phyloP scores from a whole-genome alignment of 2,113 vertebrate species.

The Mormyrus iriodes region DNA sequence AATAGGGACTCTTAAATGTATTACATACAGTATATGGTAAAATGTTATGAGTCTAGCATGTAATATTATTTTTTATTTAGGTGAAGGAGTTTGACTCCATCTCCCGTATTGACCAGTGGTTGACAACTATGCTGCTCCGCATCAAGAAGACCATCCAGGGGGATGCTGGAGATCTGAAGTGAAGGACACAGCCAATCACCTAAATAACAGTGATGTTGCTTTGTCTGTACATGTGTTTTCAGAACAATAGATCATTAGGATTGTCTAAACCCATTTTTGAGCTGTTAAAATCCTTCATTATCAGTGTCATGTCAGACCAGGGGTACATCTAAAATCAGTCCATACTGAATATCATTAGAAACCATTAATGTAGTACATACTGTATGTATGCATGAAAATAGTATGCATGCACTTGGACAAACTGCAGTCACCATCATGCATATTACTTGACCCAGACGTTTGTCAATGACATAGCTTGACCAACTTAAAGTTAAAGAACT shows the following conservation, averaged over 20 bases:
- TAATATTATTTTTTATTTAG: constrained; percentile 44
- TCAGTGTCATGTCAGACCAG: neutral
- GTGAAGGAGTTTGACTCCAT: constrained; percentile 92
- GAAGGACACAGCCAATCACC: constrained; percentile 39
- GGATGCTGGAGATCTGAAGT: constrained; percentile 85
- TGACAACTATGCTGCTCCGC: constrained; percentile 88
- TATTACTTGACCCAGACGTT: neutral
- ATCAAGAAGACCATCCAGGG: constrained; percentile 93
- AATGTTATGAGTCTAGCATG: neutral
- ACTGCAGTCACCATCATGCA: neutral
- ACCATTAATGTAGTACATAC: neutral
- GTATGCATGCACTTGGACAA: neutral
- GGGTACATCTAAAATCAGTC: neutral
- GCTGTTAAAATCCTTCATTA: neutral
- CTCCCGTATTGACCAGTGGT: constrained; percentile 93
- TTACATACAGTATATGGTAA: neutral
- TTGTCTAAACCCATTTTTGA: neutral
- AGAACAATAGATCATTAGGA: neutral
- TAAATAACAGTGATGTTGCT: neutral
- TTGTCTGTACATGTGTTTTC: neutral
- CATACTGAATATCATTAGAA: neutral
- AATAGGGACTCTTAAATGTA: neutral
- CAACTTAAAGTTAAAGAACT: neutral
- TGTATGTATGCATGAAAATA: neutral
- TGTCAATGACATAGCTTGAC: neutral